Base-by-base conservation (phyloP, 2,797 vertebrate genomes). In the Propithecus deckenii region DNA sequence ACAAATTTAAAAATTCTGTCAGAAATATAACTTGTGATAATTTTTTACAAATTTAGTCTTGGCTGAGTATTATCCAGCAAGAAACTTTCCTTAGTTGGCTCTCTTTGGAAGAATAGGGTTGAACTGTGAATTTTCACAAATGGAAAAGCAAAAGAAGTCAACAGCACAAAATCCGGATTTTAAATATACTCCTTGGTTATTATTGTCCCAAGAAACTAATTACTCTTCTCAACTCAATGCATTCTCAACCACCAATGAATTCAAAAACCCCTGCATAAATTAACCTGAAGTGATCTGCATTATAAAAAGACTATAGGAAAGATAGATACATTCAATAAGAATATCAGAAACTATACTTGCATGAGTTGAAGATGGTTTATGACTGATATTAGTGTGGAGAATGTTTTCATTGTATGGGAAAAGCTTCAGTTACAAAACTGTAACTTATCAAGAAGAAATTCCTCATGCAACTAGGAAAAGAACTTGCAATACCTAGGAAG, bases 51-150 rank as follows among this genome's bases (percentile, higher is more conserved):
- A 48, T 79, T 55, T 89, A 88, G 28, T 89, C 65, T 7, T 92
- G 55, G n/a, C 35, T 79, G 59, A 94, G 20, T 57, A 91, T 41
- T 55, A 71, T 38, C n/a, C 46, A 94, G n/a, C 28, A 89, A 94
- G 38, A 78, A 94, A 92, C 50, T 71, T 84, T 89, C 80, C 52
- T 92, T 74, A 89, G n/a, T 48, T 96, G 85, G 38, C n/a, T 94
- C 10, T 76, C 88, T 72, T 32, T 48, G 7, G n/a, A 76, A 86
- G 38, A 94, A 65, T 0, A 78, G 20, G 41, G 7, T 35, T 89
- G 74, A 86, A 86, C 14, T 52, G 10, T 52, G 48, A 74, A 80
- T 69, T 89, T 76, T 94, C 67, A 92, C 43, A 89, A 81, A 85
- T 22, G 15, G 46, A 74, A 89, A 71, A 84, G n/a, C 28, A 84